Evolutionary conservation across 2,888 invertebrate genomes (phyloP), one percentile per base, ranked within the genome.

Genomic region (Tachina lurida): DNA sequence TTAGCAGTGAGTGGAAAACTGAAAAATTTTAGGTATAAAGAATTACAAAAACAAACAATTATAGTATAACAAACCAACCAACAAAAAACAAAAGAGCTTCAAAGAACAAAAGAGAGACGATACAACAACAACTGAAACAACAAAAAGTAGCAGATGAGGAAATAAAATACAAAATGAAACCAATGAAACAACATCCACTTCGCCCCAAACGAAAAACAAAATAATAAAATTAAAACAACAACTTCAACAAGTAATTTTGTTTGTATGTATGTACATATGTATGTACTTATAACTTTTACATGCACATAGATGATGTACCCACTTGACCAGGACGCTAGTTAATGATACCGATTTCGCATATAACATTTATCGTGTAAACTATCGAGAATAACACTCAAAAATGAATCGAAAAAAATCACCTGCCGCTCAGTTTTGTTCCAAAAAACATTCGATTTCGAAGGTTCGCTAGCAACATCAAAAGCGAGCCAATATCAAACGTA

Each of bases 161-260:
- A 87, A 71, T 13, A 67, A 78, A 82, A 63, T 74, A 71, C 82
- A 86, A 86, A 86, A 82, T 86, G 86, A 86, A 86, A 79, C 71
- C 86, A 75, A 31, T 31, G 31, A 31, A 31, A 31, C 31, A 7
- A 65, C 80, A 77, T 68, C 68, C 78, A 82, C 56, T 74, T 74
- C 41, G 47, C 17, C 65, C n/a, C 22, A 49, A 67, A 31, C 45
- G 49, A 80, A 49, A 17, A 80, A 77, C 1, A 76, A 68, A 60
- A 52, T 1, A 54, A 41, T 19, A 73, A 56, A 65, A 13, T 47
- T 15, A 17, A 17, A 56, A 60, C n/a, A 75, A 54, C 45, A 77
- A 75, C 47, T 60, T 47, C 9, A 47, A n/a, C 7, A 73, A 47
- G 39, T 63, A 49, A 9, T 9, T 47, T 15, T 19, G 15, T 56